Percentiles rank a stretch among this genome's conserved stretches.
These are phyloP conservation scores for Sesamia nonagrioides DNA, from an alignment of 1,140 invertebrate genomes.

Conservation along the genomic window DNA sequence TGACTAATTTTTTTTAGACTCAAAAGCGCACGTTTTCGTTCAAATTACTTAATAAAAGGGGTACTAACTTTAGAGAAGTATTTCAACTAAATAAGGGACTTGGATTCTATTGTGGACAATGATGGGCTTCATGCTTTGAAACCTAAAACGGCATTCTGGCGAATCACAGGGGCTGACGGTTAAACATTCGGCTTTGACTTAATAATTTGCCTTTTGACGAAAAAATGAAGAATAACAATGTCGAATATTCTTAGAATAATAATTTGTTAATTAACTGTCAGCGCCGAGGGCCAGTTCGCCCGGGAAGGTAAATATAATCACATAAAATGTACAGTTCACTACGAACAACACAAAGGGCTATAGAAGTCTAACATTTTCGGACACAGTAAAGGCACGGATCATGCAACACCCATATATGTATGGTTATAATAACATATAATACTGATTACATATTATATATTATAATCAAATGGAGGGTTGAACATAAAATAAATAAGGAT, in stretches of 20 bases:
- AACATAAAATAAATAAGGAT: constrained; percentile 66
- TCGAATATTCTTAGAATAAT: constrained; percentile 12
- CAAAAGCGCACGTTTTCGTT: constrained; percentile 76
- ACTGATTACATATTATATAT: constrained; percentile 62
- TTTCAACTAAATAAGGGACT: constrained; percentile 62
- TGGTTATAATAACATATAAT: constrained; percentile 74
- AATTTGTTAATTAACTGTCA: constrained; percentile 78
- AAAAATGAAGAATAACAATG: constrained; percentile 28
- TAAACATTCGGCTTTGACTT: constrained; percentile 61
- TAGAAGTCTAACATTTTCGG: constrained; percentile 83
- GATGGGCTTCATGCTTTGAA: constrained; percentile 83
- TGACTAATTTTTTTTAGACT: constrained; percentile 67
- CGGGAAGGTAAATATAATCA: constrained; percentile 68
- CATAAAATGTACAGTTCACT: constrained; percentile 79
- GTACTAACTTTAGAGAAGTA: constrained; percentile 66
- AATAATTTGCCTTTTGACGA: constrained; percentile 37
- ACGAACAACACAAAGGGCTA: constrained; percentile 86
- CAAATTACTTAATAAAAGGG: constrained; percentile 71
- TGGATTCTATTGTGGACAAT: constrained; percentile 66
- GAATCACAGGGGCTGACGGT: constrained; percentile 77
- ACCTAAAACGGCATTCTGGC: constrained; percentile 70
- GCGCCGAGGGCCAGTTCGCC: constrained; percentile 70
- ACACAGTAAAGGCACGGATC: constrained; percentile 84
- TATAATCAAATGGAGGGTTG: constrained; percentile 60
- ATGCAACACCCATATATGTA: constrained; percentile 84